Base-by-base conservation (phyloP, 2,113 vertebrate species). In the Melozone crissalis region DNA sequence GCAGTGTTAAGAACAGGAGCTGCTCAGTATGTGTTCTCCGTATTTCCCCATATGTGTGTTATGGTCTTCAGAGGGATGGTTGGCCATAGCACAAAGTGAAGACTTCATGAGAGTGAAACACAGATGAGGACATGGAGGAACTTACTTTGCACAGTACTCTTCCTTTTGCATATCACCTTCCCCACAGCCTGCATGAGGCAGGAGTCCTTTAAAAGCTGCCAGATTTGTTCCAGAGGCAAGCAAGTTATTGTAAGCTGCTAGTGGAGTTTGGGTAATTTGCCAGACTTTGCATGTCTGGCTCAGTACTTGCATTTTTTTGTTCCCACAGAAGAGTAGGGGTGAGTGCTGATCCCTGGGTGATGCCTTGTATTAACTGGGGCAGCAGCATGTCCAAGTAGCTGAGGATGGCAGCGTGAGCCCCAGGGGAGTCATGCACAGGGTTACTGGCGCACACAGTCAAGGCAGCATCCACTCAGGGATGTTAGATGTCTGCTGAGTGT, bases 1-100 rank as follows among this genome's bases (percentile, higher is more conserved):
- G 77, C 71, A 72, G 62, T 18, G 82, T 91, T 65, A 87, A 75
- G 90, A 74, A 59, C 43, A 63, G 81, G 89, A 93, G 69, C 57
- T 89, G 84, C 58, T 39, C 90, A 57, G 77, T 63, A 20, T 74
- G 77, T 30, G 3, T 62, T 49, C 58, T 51, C 65, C 10, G 0
- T 68, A 15, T 78, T 91, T 89, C 47, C 57, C 73, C 33, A 23
- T 96, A 43, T 91, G 90, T 52, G 57, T 9, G 2, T 78, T 84
- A 35, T 4, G 35, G 74, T 43, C 87, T 43, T 75, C 69, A 27
- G 81, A 74, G 78, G 44, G 26, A 14, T 0, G 18, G 51, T 58
- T 92, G 67, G 83, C 93, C 10, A 1, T 66, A 41, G 31, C 67
- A 61, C 76, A 33, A 44, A 82, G 74, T 24, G 74, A 87, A 77